Evolutionary conservation across 2,113 vertebrate genomes (phyloP), one percentile per base, ranked within the genome.

Genomic region (Nyctibius bracteatus): DNA sequence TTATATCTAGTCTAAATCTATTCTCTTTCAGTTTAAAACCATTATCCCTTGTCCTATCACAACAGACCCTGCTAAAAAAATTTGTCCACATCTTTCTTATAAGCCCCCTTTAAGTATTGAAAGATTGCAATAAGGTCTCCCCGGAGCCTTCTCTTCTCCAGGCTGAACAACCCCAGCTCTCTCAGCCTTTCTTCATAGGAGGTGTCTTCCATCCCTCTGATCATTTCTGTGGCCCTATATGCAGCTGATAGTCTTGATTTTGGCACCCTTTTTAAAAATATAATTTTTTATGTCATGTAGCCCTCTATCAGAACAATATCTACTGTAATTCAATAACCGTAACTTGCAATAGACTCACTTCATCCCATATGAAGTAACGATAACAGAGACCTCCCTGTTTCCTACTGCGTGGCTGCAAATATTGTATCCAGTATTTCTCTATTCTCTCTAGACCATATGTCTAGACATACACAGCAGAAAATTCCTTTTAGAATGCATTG

Each of bases 321-420:
- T 37, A 51, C 92, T 92, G 72, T 88, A 41, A 21, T 67, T 93
- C 62, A 70, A 67, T 70, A 77, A 61, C 81, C 59, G 95, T 93
- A 96, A 97, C 84, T 96, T 92, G 85, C 81, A 88, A 92, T 88
- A 96, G 94, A 79, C 90, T 96, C 72, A 84, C 90, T 95, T 95
- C 62, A 88, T 92, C 90, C 90, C 91, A 39, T 81, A 73, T 59
- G 72, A 94, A 96, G 52, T 81, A 89, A 95, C 97, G 96, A 96
- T 47, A 97, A 88, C 39, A 95, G 94, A 94, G 86, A 91, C 82
- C 41, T 94, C 95, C 47, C 44, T 77, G 75, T 78, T 96, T 93
- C 87, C 80, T 79, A 20, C 66, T 81, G 58, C 33, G 46, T 72
- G 39, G 85, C 90, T 94, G 90, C 79, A 85, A 91, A 88, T 94